Base-by-base conservation (phyloP, 1,140 invertebrate species). In the Panagrolaimus sp. region DNA sequence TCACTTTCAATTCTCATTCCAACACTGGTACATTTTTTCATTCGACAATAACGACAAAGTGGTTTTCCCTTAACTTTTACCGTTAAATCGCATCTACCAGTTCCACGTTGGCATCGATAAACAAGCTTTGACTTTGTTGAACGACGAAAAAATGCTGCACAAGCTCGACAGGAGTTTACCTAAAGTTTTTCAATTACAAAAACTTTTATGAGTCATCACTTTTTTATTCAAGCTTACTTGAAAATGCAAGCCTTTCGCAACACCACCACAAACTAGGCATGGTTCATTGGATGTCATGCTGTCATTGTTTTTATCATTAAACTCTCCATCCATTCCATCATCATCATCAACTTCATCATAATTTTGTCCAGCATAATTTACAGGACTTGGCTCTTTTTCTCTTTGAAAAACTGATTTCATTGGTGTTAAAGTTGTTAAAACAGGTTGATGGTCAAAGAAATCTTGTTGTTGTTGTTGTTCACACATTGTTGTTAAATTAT, bases 81-180 rank as follows among this genome's bases (percentile, higher is more conserved):
- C 14, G 52, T 26, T 58, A 58, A 58, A 17, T 58, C 52, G 8
- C 52, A 58, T 4, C 52, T 21, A 12, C 52, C 52, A 26, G 52
- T 58, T 58, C 52, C 52, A 21, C 52, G 52, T 17, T 58, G 52
- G 28, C 52, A 58, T 58, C 52, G 52, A 17, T 58, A 58, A 12
- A 58, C 52, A 24, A 58, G 17, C 52, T 58, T 58, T n/a, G 52
- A 58, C 17, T 58, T 58, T 5, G 28, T 28, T 26, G 52, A 58
- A 26, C 52, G 21, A 21, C 52, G 52, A 21, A 26, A 58, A 58
- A 58, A 58, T 10, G 52, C 52, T 21, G 52, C 52, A 58, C 52
- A 58, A 26, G 52, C 52, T 28, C 52, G 12, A 17, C 52, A 58
- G 1, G 52, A 58, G 17, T 58, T 58, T 10, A 58, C 52, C 52